These are phyloP conservation scores for Dreissena rostriformis DNA, from an alignment of 1,140 invertebrate genomes.

Conservation along the genomic window DNA sequence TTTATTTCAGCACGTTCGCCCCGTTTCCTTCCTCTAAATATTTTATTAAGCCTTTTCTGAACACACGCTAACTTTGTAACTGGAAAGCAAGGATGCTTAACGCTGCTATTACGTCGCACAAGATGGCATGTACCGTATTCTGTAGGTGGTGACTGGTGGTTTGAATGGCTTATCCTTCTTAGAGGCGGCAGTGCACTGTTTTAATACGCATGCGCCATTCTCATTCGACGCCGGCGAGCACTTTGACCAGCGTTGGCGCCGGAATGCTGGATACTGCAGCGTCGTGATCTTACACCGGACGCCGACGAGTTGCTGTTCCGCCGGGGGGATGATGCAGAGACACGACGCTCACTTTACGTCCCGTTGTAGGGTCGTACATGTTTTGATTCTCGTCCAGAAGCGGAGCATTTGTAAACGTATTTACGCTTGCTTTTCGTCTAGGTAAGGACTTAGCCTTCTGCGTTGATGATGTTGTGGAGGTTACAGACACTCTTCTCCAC, in stretches of 20 bases:
- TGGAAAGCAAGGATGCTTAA: slow-evolving; percentile 37
- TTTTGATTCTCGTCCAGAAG: not conserved
- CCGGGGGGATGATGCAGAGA: not conserved
- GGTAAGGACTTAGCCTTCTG: slow-evolving; percentile 33
- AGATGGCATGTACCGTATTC: not conserved
- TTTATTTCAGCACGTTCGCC: slow-evolving; percentile 23
- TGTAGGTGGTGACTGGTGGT: not conserved
- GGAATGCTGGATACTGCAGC: not conserved
- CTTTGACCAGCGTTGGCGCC: not conserved
- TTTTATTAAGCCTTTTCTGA: slow-evolving; percentile 26
- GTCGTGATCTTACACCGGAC: not conserved
- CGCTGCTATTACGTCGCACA: slow-evolving; percentile 25
- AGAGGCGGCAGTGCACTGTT: slow-evolving; percentile 10
- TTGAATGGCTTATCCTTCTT: not conserved
- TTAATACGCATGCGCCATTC: slow-evolving; percentile 27
- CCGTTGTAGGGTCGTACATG: not conserved
- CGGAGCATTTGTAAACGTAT: not conserved
- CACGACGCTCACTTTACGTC: not conserved
- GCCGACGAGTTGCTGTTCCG: not conserved
- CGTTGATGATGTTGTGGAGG: not conserved
- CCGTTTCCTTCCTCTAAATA: slow-evolving; percentile 11
- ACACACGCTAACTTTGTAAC: slow-evolving; percentile 38
- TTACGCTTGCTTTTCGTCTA: not conserved
- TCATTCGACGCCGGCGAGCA: not conserved
- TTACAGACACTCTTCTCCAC: slow-evolving; percentile 12